Percentiles rank a stretch among this genome's conserved stretches.
Conservation (phyloP, 2,888 invertebrate genomes). For the Flexamia atlantica region DNA sequence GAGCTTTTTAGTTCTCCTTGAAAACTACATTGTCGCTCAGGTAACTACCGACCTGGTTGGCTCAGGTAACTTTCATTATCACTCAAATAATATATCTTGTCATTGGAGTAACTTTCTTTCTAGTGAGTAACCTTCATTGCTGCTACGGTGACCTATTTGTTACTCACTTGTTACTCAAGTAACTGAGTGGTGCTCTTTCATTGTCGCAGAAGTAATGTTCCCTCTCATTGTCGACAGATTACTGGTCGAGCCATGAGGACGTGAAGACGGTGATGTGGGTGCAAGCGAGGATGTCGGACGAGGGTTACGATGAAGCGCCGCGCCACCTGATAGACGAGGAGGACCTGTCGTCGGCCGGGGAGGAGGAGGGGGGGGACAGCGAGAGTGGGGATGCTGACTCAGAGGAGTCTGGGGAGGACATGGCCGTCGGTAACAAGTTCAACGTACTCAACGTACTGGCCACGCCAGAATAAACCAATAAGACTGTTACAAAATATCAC, state of each 20-base stretch:
- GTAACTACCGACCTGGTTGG: too few species aligned
- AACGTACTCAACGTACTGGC: slow-evolving; percentile 66
- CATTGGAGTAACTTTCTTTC: too few species aligned
- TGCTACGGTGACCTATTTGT: too few species aligned
- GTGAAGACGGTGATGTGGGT: slow-evolving; percentile 82
- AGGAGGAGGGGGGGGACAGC: slow-evolving; percentile 55
- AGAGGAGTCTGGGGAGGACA: slow-evolving; percentile 71
- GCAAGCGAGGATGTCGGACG: slow-evolving; percentile 77
- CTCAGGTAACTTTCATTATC: too few species aligned
- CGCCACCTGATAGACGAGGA: slow-evolving; percentile 70
- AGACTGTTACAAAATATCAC: not conserved
- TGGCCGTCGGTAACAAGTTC: slow-evolving; percentile 69
- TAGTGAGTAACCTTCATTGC: too few species aligned
- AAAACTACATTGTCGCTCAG: too few species aligned
- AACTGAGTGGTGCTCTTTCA: too few species aligned
- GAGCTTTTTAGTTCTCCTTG: too few species aligned
- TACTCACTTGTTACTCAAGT: too few species aligned
- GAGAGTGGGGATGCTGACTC: slow-evolving; percentile 69
- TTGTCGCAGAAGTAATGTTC: too few species aligned
- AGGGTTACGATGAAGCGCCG: slow-evolving; percentile 63
- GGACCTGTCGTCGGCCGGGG: slow-evolving; percentile 70
- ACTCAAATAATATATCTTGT: too few species aligned
- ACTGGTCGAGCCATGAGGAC: slow-evolving; percentile 80
- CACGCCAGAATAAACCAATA: slow-evolving; percentile 52
- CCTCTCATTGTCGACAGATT: slow-evolving; percentile 75